Conservation (phyloP, 2,113 vertebrate genomes). For the Oceanites oceanicus region DNA sequence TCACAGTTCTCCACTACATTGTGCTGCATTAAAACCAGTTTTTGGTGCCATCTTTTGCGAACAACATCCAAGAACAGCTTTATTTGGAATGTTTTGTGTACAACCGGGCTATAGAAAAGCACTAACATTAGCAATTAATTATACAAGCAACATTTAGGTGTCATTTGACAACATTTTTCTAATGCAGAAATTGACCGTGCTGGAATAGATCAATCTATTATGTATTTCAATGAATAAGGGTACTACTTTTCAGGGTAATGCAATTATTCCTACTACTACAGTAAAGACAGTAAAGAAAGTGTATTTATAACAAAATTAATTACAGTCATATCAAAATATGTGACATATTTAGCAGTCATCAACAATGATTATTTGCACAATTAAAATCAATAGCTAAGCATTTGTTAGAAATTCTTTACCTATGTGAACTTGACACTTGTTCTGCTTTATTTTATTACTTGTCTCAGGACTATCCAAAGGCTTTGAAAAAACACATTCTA, state of each 20-base stretch:
- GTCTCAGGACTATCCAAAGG: not conserved
- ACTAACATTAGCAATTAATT: not conserved
- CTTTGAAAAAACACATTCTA: not conserved
- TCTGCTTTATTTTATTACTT: not conserved
- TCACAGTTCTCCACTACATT: not conserved
- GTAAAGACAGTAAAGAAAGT: not conserved
- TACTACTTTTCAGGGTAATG: not conserved
- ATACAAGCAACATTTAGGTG: not conserved
- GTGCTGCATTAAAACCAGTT: not conserved
- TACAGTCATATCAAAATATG: not conserved
- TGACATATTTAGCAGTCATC: not conserved
- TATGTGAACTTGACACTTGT: not conserved
- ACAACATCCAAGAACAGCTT: not conserved
- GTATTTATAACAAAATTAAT: not conserved
- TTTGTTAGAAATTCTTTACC: not conserved
- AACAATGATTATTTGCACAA: not conserved
- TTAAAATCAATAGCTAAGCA: not conserved
- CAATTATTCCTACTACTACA: not conserved
- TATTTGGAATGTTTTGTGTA: not conserved
- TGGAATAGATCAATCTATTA: not conserved
- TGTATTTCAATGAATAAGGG: not conserved
- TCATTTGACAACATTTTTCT: not conserved
- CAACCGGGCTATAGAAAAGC: not conserved
- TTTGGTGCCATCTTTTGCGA: not conserved
- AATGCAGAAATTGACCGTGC: not conserved